These are phyloP conservation scores for Adelges cooleyi DNA, from an alignment of 1,140 invertebrate genomes.

Conservation along the genomic window DNA sequence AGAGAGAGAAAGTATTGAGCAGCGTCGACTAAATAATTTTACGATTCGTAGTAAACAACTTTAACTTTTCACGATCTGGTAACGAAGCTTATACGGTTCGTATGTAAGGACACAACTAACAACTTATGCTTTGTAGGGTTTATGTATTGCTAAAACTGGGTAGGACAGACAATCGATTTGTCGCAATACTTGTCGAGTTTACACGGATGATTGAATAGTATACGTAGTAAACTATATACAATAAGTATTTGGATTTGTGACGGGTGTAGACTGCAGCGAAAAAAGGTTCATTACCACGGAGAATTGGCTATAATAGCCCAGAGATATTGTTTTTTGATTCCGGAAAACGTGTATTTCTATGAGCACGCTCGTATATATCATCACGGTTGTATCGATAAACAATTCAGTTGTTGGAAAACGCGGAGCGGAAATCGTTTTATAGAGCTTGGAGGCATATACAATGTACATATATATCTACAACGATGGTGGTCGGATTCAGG, in stretches of 20 bases:
- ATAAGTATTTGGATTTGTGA: not conserved
- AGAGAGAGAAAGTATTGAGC: no score
- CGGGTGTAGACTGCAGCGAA: not conserved
- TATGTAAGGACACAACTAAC: no score
- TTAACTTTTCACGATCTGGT: no score
- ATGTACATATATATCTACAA: not conserved
- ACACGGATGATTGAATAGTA: conserved; percentile 13
- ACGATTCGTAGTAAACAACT: no score
- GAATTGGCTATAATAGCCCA: conserved; percentile 10
- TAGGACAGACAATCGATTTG: no score
- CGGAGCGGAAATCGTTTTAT: conserved; percentile 9
- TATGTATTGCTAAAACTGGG: no score
- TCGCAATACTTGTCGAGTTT: not conserved
- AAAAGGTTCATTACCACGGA: conserved; percentile 11
- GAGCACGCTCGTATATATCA: not conserved
- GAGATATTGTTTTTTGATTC: conserved; percentile 26
- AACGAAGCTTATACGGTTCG: no score
- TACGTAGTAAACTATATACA: not conserved
- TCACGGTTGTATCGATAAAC: conserved; percentile 13
- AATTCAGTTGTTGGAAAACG: not conserved
- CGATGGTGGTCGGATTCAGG: not conserved
- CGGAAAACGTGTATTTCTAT: conserved; percentile 12
- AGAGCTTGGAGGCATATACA: not conserved
- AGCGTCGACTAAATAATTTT: no score
- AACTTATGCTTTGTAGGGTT: no score